Evolutionary conservation across 2,797 vertebrate genomes (phyloP), one percentile per base, ranked within the genome.

Genomic region (Sorex maritimensis): DNA sequence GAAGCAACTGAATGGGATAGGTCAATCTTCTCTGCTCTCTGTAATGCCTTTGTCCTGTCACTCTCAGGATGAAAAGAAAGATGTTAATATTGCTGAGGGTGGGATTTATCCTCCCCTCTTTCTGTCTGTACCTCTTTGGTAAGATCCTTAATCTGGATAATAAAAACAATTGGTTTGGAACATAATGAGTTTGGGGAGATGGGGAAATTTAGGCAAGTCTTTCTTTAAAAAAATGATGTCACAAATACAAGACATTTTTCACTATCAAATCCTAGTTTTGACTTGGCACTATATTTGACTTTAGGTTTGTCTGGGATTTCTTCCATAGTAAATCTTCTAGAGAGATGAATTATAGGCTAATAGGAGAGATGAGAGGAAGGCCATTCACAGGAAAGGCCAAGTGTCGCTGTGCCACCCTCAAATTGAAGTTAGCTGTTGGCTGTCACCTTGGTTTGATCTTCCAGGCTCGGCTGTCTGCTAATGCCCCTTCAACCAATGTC

Each of bases 211-310:
- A 49, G 68, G 69, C n/a, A 67, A 75, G 80, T 1, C 10, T 92
- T 87, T 12, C 46, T 49, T 82, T n/a, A 88, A 52, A 63, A 58
- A 52, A 55, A 34, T 34, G 34, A 34, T 91, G 67, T 23, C 67
- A 52, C 17, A 26, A 74, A 63, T 74, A 7, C 14, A 46, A 79
- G 38, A 14, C 52, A 52, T 63, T 68, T 14, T 69, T 58, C 52
- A 28, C 7, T 21, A 23, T 30, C 21, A 72, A 68, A 80, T 78
- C 30, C 34, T 46, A 52, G 1, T 88, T 94, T 86, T 71, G 49
- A 91, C 85, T 85, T 93, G 75, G 81, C 84, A 24, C 26, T 88
- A 23, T 52, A 77, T 90, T 79, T 83, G 55, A 71, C 10, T 88
- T 84, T 34, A 23, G 13, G 41, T 63, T 82, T 38, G 8, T 5